Percentiles rank a stretch among this genome's conserved stretches.
Conservation (phyloP, 2,888 invertebrate species). For the Mechanitis mazaeus region DNA sequence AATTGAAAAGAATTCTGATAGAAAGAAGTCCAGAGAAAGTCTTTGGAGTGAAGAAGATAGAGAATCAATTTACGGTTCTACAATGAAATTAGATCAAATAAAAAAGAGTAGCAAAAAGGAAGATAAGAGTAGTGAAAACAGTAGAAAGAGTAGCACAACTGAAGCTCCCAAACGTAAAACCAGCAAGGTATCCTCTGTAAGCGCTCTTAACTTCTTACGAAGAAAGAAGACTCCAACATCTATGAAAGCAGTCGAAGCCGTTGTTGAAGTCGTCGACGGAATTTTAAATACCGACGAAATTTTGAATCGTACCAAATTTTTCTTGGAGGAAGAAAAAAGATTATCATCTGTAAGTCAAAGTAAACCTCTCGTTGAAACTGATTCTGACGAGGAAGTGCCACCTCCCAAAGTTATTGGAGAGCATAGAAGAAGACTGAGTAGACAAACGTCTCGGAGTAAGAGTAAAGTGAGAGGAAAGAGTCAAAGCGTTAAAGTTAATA, state of each 20-base stretch:
- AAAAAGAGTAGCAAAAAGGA: constrained; percentile 66
- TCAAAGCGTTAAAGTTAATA: constrained; percentile 65
- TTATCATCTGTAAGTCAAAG: constrained; percentile 47
- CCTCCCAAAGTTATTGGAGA: constrained; percentile 55
- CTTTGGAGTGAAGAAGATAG: constrained; percentile 71
- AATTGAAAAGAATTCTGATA: constrained; percentile 57
- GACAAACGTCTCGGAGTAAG: constrained; percentile 69
- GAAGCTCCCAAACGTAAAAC: constrained; percentile 64
- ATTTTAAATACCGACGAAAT: constrained; percentile 53
- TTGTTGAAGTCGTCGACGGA: constrained; percentile 54
- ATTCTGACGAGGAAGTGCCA: constrained; percentile 61
- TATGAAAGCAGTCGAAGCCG: constrained; percentile 59
- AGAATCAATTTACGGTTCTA: constrained; percentile 63
- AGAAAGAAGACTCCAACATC: constrained; percentile 64
- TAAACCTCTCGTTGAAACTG: constrained; percentile 52
- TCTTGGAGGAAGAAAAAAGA: constrained; percentile 63
- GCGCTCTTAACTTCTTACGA: constrained; percentile 63
- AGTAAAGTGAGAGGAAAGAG: constrained; percentile 69
- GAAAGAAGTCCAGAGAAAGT: constrained; percentile 68
- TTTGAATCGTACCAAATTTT: constrained; percentile 55
- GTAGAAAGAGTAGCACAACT: constrained; percentile 54
- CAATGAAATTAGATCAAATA: constrained; percentile 54
- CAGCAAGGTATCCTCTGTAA: constrained; percentile 66
- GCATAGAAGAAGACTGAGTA: constrained; percentile 62
- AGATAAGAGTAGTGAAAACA: constrained; percentile 51